These are phyloP conservation scores for Scaptomyza parva DNA, from an alignment of 2,888 invertebrate species.

Conservation along the genomic window DNA sequence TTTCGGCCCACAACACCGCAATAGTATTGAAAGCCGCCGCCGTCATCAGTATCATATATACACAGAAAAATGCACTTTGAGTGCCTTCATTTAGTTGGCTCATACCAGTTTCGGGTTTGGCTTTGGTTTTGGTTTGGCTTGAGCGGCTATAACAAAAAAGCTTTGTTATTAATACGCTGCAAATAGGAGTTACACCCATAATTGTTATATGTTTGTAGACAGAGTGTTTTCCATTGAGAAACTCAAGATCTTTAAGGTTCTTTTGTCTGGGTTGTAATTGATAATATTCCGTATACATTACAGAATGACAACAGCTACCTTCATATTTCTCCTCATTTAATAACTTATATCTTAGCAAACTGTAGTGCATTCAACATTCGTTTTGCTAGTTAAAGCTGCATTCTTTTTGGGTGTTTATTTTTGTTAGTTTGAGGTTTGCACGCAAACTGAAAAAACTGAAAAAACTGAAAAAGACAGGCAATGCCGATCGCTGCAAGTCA, in stretches of 20 bases:
- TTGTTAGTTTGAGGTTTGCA: conserved; percentile 61
- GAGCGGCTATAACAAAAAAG: conserved; percentile 18
- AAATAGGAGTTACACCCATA: neutral
- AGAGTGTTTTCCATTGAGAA: neutral
- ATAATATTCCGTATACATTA: neutral
- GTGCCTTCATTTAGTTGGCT: conserved; percentile 58
- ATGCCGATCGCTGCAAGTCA: conserved; percentile 46
- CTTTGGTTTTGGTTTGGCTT: conserved; percentile 33
- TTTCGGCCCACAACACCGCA: conserved; percentile 15
- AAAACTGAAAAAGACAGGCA: conserved; percentile 25
- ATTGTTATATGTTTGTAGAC: neutral
- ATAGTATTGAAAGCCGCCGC: conserved; percentile 19
- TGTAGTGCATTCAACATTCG: conserved; percentile 31
- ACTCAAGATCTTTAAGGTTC: neutral
- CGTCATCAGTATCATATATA: conserved; percentile 42
- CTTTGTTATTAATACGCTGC: conserved; percentile 19
- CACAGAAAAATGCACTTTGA: conserved; percentile 62
- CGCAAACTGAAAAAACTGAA: conserved; percentile 59
- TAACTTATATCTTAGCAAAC: neutral
- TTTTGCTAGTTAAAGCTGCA: neutral
- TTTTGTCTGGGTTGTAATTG: too few species aligned
- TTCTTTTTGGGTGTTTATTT: conserved; percentile 2
- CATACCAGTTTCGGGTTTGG: conserved; percentile 19
- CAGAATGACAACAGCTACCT: neutral
- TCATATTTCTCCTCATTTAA: neutral